Conservation (phyloP, 2,888 invertebrate species). For the Hirtodrosophila trivittata region DNA sequence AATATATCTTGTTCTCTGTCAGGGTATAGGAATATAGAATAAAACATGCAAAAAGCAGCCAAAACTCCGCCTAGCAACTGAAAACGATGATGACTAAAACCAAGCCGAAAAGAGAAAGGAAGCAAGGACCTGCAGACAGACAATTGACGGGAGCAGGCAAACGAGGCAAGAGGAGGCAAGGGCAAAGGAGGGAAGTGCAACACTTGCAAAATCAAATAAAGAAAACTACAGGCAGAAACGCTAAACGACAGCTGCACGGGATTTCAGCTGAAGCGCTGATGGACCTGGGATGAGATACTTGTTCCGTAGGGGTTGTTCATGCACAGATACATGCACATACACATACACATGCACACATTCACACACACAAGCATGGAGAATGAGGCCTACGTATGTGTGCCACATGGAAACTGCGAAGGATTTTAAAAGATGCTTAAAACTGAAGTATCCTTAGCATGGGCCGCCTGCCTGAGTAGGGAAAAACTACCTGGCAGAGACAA, state of each 20-base stretch:
- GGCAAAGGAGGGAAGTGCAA: constrained; percentile 41
- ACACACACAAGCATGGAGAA: constrained; percentile 17
- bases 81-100: constrained; percentile 3
- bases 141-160: neutral
- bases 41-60: constrained; percentile 9
- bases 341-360: constrained; percentile 10
- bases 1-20: neutral
- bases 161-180: neutral
- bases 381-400: constrained; percentile 60
- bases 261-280: constrained; percentile 48
- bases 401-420: constrained; percentile 66
- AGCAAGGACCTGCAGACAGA: constrained; percentile 36
- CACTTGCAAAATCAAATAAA: constrained; percentile 74
- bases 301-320: constrained; percentile 61
- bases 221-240: constrained; percentile 41
- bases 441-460: constrained; percentile 35
- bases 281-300: constrained; percentile 20
- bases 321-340: constrained; percentile 23
- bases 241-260: constrained; percentile 61
- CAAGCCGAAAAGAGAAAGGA: constrained; percentile 21
- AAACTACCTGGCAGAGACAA: constrained; percentile 72
- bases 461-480: constrained; percentile 47
- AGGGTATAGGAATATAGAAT: neutral
- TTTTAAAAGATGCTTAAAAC: constrained; percentile 64
- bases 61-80: constrained; percentile 64